These are phyloP conservation scores for Anarhynchus alexandrinus DNA, from an alignment of 2,113 vertebrate genomes.

Conservation along the genomic window DNA sequence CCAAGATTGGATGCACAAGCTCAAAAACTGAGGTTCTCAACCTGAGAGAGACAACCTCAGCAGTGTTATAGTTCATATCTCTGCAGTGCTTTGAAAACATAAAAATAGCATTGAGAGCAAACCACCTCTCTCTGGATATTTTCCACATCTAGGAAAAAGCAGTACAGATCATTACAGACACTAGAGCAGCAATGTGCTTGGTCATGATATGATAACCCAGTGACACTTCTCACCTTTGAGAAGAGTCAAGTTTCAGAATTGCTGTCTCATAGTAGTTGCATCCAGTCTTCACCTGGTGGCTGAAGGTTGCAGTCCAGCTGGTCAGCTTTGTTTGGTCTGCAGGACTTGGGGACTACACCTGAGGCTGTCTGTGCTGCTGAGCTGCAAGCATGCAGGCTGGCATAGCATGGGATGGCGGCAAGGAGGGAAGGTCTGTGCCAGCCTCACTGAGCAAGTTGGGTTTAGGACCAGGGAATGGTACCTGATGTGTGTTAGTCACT, in stretches of 20 bases:
- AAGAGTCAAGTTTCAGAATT: neutral
- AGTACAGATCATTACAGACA: neutral
- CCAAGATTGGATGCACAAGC: neutral
- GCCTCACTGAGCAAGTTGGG: neutral
- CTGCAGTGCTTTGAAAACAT: neutral
- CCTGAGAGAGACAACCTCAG: neutral
- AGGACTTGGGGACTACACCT: neutral
- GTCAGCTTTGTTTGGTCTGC: neutral
- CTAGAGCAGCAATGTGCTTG: fast-evolving
- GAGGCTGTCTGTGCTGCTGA: neutral
- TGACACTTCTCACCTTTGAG: neutral
- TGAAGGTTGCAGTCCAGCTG: neutral
- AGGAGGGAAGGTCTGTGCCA: neutral
- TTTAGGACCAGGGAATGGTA: neutral
- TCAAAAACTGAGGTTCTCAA: neutral
- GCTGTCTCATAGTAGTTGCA: neutral
- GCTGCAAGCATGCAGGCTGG: neutral
- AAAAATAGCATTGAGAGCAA: neutral
- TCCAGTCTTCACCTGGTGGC: neutral
- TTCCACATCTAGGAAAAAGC: neutral
- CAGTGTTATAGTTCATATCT: neutral
- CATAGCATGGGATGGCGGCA: neutral
- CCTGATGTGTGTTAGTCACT: neutral
- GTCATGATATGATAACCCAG: neutral
- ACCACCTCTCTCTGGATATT: neutral